Evolutionary conservation across 2,888 invertebrate genomes (phyloP), one percentile per base, ranked within the genome.

Genomic region (Thalpophila matura): DNA sequence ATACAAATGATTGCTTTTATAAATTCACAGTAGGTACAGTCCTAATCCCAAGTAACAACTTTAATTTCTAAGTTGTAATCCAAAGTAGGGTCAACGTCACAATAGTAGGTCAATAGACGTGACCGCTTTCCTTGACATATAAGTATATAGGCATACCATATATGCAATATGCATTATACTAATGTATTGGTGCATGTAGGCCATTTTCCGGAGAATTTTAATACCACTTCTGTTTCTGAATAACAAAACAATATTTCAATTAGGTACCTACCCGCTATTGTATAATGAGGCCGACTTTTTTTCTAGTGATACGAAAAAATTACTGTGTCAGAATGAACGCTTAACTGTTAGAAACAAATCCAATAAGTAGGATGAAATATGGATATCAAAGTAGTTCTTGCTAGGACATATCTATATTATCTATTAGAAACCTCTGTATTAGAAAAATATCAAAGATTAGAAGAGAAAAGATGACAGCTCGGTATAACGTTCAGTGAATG

Each of bases 41-140:
- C n/a, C n/a, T n/a, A n/a, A n/a, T 49, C n/a, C 5, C 27, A 60
- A 33, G 46, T 69, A 53, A 40, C 50, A 49, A 61, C 20, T 73
- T 57, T 20, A 40, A 20, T 40, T 27, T 61, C 45, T 59, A 57
- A 58, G 35, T 66, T 26, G 42, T 18, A 55, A 57, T 53, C 20
- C 43, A 26, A 61, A 57, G 37, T 20, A 42, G 51, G 77, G 64
- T 70, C 79, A 43, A 40, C 54, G 70, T 42, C 45, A 49, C 50
- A 9, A 37, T 54, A 67, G 46, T 78, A 26, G 79, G 79, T 74
- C 63, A 70, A 57, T 49, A 51, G 51, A 49, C 60, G 40, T 40
- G 59, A 35, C 50, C 53, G 49, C 24, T 51, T 70, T 77, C 71
- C 60, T 70, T 62, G 47, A 57, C 58, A 74, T 43, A 58, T 57